These are phyloP conservation scores for Pocillopora verrucosa DNA, from an alignment of 64 coral and sea anemone genomes.

Conservation along the genomic window DNA sequence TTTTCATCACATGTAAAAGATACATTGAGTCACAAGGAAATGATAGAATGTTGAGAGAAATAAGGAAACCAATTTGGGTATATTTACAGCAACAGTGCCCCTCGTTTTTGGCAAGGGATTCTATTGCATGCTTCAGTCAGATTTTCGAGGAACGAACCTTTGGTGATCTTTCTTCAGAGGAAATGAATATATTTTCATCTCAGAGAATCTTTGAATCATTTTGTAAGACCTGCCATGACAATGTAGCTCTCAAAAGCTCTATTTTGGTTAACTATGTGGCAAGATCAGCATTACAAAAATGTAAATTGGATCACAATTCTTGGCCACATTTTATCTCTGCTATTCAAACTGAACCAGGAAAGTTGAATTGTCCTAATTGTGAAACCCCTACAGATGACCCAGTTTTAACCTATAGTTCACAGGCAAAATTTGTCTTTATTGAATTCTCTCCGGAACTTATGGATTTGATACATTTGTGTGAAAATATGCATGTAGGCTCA, in stretches of 20 bases:
- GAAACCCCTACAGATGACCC: conserved; percentile 39
- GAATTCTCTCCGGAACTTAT: conserved; percentile 56
- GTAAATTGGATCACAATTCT: conserved; percentile 39
- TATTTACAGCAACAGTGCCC: too few relatives aligned
- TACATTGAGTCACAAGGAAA: too few relatives aligned
- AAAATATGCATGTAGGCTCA: conserved; percentile 26
- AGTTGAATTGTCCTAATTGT: conserved; percentile 39
- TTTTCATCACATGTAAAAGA: too few relatives aligned
- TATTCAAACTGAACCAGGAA: background rate
- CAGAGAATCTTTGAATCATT: conserved; percentile 41
- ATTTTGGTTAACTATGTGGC: conserved; percentile 58
- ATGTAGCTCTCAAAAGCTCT: conserved; percentile 34
- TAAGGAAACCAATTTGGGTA: background rate
- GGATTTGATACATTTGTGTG: conserved; percentile 25
- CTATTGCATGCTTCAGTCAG: too few relatives aligned
- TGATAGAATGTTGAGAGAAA: background rate
- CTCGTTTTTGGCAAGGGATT: too few relatives aligned
- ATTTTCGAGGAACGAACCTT: too few relatives aligned
- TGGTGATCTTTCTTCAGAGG: too few relatives aligned
- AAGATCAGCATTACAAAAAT: conserved; percentile 35
- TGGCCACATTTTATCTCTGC: conserved; percentile 56
- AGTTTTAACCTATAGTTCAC: too few relatives aligned
- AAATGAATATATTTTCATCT: too few relatives aligned
- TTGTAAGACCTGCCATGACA: conserved; percentile 40
- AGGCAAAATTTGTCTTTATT: too few relatives aligned